A percentile compares a stretch with the other conserved stretches of the same genome.
Evolutionary conservation across 2,113 vertebrate species (phyloP).

Genomic region (Cynocephalus volans): DNA sequence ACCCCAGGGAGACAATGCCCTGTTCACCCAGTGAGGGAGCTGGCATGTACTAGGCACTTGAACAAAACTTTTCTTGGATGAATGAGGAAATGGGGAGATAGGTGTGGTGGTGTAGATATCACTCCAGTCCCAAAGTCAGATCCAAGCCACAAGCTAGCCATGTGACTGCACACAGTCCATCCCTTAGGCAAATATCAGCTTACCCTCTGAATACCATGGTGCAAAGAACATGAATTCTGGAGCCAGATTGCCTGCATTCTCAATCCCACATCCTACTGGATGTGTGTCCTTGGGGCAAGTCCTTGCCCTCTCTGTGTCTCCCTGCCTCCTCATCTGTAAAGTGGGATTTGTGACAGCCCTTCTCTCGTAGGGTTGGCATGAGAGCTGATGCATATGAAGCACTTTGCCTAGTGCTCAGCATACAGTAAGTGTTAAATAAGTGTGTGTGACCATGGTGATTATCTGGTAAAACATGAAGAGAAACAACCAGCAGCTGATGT

Average conservation of each 20-base stretch:
- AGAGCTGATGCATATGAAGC: not conserved
- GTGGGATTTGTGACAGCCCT: not conserved
- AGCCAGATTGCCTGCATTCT: not conserved
- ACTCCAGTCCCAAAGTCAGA: too few relatives aligned
- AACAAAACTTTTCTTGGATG: too few relatives aligned
- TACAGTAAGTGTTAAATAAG: not conserved
- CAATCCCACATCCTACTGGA: too few relatives aligned
- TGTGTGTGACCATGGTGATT: not conserved
- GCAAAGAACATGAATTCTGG: fast-evolving
- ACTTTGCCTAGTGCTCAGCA: not conserved
- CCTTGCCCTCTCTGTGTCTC: not conserved
- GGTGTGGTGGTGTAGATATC: too few relatives aligned
- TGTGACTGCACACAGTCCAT: too few relatives aligned
- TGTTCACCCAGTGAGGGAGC: too few relatives aligned
- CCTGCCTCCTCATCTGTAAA: not conserved
- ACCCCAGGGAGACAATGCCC: not conserved
- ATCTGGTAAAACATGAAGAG: not conserved
- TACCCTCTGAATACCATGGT: too few relatives aligned
- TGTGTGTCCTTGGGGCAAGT: not conserved
- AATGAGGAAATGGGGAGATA: too few relatives aligned
- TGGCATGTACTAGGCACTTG: too few relatives aligned
- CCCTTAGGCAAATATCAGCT: not conserved
- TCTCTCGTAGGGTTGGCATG: not conserved
- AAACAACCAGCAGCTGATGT: not conserved
- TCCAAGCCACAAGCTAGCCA: too few relatives aligned